Base-by-base conservation (phyloP, 2,888 invertebrate genomes). In the Meghimatium bilineatum region DNA sequence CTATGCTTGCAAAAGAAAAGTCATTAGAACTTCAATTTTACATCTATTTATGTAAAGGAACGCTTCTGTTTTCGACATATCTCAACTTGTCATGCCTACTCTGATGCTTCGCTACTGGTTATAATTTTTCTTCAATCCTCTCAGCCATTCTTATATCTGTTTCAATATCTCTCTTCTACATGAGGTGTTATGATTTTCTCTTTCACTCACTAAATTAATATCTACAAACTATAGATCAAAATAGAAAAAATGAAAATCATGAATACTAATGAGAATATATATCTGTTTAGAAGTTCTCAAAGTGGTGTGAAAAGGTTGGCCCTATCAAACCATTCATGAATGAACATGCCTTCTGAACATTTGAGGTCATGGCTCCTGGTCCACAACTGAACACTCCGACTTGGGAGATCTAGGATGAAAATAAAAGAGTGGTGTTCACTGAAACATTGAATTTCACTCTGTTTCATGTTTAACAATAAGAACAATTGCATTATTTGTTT, bases 351-450 rank as follows among this genome's bases (percentile, higher is more conserved):
- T 97, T 96, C 96, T 98, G 98, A 76, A 99, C 97, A 88, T 97
- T 97, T 93, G 98, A 98, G 69, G 99, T 99, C 86, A 99, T 95
- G 2, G 98, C 98, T 29, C 98, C 95, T 0, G 99, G 99, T 0
- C 99, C 99, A 94, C 99, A 99, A 86, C 98, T 99, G 94, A 99
- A 99, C 85, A 99, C 99, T 34, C 99, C 99, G 90, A 99, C 98
- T 95, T 98, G 97, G 89, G 97, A 97, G 32, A 98, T 98, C 98
- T 98, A 94, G 26, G 5, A 87, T 85, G 3, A 74, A 84, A 56
- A 56, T 12, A 56, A 20, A 56, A 56, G 49, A 14, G 23, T 56
- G 56, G 56, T 56, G 8, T 23, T 14, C 8, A 23, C 8, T 56
- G 17, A 56, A 56, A 20, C 6, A 84, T 14, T 76, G 23, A n/a